These are phyloP conservation scores for Paedocypris micromegethes DNA, from an alignment of 2,797 vertebrate species.

Conservation along the genomic window DNA sequence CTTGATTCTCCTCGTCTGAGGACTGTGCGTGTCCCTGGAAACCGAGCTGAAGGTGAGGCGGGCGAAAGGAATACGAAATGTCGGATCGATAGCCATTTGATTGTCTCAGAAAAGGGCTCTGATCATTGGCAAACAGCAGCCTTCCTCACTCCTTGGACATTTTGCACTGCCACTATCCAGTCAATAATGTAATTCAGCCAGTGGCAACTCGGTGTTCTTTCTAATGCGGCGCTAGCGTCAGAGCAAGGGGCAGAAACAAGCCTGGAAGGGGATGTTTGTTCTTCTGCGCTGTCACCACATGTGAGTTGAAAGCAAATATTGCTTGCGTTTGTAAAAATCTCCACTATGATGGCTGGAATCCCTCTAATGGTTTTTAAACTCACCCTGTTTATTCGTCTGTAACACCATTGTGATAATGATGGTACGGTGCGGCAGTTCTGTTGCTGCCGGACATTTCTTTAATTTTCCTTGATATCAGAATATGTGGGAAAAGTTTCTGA, in stretches of 20 bases:
- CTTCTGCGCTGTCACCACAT: conserved; percentile 10
- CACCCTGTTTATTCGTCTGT: too few relatives aligned
- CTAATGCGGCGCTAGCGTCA: conserved; percentile 42
- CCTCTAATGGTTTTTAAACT: too few relatives aligned
- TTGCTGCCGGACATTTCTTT: too few relatives aligned
- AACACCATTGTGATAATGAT: too few relatives aligned
- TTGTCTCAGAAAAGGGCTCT: conserved; percentile 41
- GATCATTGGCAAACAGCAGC: conserved; percentile 42
- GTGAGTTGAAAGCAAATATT: conserved; percentile 1
- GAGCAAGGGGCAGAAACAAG: conserved; percentile 25
- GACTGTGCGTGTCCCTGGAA: neutral
- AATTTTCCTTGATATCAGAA: too few relatives aligned
- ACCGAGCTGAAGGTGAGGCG: conserved; percentile 18
- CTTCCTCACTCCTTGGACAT: conserved; percentile 44
- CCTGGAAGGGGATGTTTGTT: conserved; percentile 30
- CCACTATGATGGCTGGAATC: neutral
- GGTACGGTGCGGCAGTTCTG: too few relatives aligned
- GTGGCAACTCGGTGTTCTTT: conserved; percentile 36
- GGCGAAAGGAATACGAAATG: conserved; percentile 25
- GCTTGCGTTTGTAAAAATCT: neutral
- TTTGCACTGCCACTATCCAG: conserved; percentile 43
- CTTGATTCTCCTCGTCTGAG: conserved; percentile 5
- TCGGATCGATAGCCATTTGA: conserved; percentile 48
- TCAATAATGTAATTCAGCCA: conserved; percentile 52
- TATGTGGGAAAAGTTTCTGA: too few relatives aligned